Percentiles rank a stretch among this genome's conserved stretches.
Evolutionary conservation across 2,113 vertebrate genomes (phyloP).

Genomic region (Platysteira castanea): DNA sequence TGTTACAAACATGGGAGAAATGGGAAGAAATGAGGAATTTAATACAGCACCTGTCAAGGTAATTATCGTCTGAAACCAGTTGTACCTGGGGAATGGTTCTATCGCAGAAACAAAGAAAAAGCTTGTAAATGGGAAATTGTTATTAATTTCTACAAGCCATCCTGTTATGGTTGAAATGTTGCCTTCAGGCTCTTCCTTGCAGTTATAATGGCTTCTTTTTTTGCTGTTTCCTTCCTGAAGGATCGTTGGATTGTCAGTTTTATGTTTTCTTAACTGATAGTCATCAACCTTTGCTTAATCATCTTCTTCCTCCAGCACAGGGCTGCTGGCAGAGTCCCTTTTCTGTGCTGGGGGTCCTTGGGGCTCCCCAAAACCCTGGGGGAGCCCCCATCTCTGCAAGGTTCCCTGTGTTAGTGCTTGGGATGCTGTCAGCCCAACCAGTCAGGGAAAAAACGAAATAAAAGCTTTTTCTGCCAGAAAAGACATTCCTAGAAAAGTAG

Average conservation of each 20-base stretch:
- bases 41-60: slow-evolving; percentile 30
- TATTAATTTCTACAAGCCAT: not conserved
- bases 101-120: not conserved
- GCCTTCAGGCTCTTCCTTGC: slow-evolving; percentile 47
- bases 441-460: not conserved
- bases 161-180: slow-evolving; percentile 32
- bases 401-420: fast-evolving
- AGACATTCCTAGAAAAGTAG: not conserved
- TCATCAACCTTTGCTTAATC: slow-evolving; percentile 30
- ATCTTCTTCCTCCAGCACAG: not conserved
- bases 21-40: not conserved
- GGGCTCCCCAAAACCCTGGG: not conserved
- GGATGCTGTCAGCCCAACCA: not conserved
- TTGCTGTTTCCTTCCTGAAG: slow-evolving; percentile 23
- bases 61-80: not conserved
- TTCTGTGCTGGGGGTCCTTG: not conserved
- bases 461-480: not conserved
- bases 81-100: slow-evolving; percentile 16
- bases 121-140: slow-evolving; percentile 30
- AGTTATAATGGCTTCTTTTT: not conserved
- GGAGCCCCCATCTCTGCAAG: not conserved
- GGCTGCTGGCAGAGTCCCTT: not conserved
- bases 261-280: slow-evolving; percentile 3
- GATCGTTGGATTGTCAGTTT: not conserved
- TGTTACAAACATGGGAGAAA: not conserved